These are phyloP conservation scores for Ascaphus truei DNA, from an alignment of 2,113 vertebrate genomes.

Conservation along the genomic window DNA sequence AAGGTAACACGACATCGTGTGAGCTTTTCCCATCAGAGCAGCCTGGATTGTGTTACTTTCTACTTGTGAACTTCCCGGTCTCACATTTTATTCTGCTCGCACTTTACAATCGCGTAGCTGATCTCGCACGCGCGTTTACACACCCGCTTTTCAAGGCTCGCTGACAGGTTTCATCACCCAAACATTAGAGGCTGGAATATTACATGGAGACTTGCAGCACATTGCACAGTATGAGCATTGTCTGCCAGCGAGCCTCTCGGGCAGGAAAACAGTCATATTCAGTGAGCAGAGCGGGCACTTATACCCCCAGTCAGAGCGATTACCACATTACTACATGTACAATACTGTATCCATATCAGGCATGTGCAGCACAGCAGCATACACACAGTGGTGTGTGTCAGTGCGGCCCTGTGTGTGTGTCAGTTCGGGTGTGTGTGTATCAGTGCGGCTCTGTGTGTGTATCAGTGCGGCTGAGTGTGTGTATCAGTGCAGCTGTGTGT, in stretches of 20 bases:
- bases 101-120: not conserved
- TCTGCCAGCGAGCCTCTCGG: not conserved
- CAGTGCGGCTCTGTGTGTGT: no score
- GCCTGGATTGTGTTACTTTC: not conserved
- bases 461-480: no score
- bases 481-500: no score
- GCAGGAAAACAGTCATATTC: not conserved
- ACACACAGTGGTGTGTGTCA: no score
- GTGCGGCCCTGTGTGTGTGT: no score
- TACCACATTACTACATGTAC: no score
- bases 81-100: slow-evolving; percentile 7
- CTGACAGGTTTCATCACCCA: not conserved
- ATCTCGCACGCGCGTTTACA: not conserved
- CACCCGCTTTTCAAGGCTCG: not conserved
- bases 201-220: not conserved
- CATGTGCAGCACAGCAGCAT: no score
- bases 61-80: slow-evolving; percentile 15
- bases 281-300: not conserved
- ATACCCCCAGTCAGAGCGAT: no score
- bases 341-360: no score
- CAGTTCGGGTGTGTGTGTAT: no score
- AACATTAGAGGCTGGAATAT: not conserved
- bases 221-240: not conserved
- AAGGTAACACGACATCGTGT: not conserved
- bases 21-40: not conserved